phyloP scores from a whole-genome alignment of 1,140 invertebrate species.

The Olivierus martensii region DNA sequence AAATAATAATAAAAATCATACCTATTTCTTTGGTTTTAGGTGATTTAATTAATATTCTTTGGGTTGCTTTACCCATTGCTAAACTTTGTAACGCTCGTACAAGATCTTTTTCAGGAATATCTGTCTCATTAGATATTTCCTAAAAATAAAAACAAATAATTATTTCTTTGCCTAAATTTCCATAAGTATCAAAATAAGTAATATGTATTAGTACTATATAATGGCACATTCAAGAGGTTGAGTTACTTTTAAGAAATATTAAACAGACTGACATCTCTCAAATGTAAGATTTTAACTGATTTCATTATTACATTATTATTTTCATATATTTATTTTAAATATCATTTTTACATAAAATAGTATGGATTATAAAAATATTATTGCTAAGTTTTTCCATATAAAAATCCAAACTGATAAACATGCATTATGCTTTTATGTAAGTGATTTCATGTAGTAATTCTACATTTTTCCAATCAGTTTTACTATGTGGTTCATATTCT shows the following conservation, averaged over 20 bases:
- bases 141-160: constrained; percentile 32
- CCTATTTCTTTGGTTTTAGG: constrained; percentile 90
- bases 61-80: constrained; percentile 94
- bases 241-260: neutral
- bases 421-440: too few relatives aligned
- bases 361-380: too few relatives aligned
- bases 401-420: too few relatives aligned
- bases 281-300: too few relatives aligned
- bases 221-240: neutral
- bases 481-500: too few relatives aligned
- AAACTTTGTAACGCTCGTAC: constrained; percentile 90
- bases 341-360: too few relatives aligned
- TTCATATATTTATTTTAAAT: too few relatives aligned
- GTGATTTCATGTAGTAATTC: too few relatives aligned
- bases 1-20: constrained; percentile 22
- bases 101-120: constrained; percentile 93
- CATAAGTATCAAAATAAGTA: neutral
- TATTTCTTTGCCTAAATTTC: neutral
- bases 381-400: too few relatives aligned
- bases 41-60: constrained; percentile 85
- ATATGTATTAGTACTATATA: neutral
- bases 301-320: too few relatives aligned
- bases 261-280: too few relatives aligned
- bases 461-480: too few relatives aligned
- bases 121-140: constrained; percentile 94